A percentile compares a stretch with the other conserved stretches of the same genome.
Conservation (phyloP, 2,888 invertebrate genomes). For the Mimumesa dahlbomi region DNA sequence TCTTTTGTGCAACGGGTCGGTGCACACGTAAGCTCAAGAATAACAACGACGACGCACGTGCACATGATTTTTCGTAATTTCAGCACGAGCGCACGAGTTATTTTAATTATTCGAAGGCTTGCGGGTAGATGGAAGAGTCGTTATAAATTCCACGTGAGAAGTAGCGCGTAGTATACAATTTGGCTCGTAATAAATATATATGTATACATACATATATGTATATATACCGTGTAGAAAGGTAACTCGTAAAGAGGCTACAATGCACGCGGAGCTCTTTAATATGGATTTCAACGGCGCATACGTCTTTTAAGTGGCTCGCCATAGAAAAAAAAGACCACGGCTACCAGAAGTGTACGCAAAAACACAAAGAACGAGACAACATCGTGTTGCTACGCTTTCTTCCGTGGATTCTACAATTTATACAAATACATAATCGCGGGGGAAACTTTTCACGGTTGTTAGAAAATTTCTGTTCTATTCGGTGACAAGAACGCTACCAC, state of each 20-base stretch:
- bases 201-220: too few species aligned
- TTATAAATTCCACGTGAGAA: slow-evolving; percentile 50
- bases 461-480: too few species aligned
- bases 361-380: too few species aligned
- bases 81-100: slow-evolving; percentile 9
- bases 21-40: background rate
- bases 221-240: slow-evolving; percentile 32
- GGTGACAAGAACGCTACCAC: too few species aligned
- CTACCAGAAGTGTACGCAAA: background rate
- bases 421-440: background rate
- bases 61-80: slow-evolving; percentile 13
- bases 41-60: background rate
- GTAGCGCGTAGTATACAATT: slow-evolving; percentile 40
- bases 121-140: slow-evolving; percentile 14
- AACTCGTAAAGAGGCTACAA: slow-evolving; percentile 45
- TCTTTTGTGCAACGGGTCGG: too few species aligned
- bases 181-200: slow-evolving; percentile 41
- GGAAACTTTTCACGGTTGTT: too few species aligned
- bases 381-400: background rate
- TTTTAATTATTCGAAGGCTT: slow-evolving; percentile 44
- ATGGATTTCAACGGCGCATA: slow-evolving; percentile 41
- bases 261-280: slow-evolving; percentile 38
- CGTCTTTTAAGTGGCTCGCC: slow-evolving; percentile 7
- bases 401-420: background rate
- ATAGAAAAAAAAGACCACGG: background rate